phyloP scores from a whole-genome alignment of 2,888 invertebrate genomes.

The Monopis laevigella region DNA sequence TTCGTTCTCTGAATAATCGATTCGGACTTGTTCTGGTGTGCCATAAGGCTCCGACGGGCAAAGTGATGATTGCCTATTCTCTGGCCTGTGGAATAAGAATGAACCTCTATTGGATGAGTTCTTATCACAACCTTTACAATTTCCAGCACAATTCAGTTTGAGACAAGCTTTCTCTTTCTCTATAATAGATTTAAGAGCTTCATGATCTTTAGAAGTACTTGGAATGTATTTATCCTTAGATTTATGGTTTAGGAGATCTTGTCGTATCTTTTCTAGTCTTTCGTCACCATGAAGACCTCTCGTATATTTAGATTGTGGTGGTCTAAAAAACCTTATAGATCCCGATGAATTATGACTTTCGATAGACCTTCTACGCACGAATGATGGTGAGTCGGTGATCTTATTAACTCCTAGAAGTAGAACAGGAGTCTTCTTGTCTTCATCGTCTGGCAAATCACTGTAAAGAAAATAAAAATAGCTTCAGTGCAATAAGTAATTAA shows the following conservation, averaged over 20 bases:
- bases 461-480: conserved; percentile 24
- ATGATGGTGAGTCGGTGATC: conserved; percentile 53
- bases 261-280: conserved; percentile 52
- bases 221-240: conserved; percentile 54
- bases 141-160: conserved; percentile 46
- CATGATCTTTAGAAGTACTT: conserved; percentile 21
- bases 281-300: conserved; percentile 55
- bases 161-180: conserved; percentile 26
- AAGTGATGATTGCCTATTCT: conserved; percentile 37
- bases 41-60: conserved; percentile 40
- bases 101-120: conserved; percentile 49
- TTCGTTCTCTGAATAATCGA: conserved; percentile 51
- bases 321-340: conserved; percentile 52
- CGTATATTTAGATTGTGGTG: conserved; percentile 55
- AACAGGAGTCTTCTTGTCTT: conserved; percentile 68
- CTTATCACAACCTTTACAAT: conserved; percentile 45
- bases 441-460: conserved; percentile 71
- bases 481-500: too few species aligned
- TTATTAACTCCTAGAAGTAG: conserved; percentile 70
- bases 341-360: conserved; percentile 42
- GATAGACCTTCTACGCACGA: conserved; percentile 46
- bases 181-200: conserved; percentile 6
- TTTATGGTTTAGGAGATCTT: conserved; percentile 53
- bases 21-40: conserved; percentile 25
- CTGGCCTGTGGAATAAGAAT: conserved; percentile 52